Base-by-base conservation (phyloP, 2,113 vertebrate species). In the Podarcis muralis region DNA sequence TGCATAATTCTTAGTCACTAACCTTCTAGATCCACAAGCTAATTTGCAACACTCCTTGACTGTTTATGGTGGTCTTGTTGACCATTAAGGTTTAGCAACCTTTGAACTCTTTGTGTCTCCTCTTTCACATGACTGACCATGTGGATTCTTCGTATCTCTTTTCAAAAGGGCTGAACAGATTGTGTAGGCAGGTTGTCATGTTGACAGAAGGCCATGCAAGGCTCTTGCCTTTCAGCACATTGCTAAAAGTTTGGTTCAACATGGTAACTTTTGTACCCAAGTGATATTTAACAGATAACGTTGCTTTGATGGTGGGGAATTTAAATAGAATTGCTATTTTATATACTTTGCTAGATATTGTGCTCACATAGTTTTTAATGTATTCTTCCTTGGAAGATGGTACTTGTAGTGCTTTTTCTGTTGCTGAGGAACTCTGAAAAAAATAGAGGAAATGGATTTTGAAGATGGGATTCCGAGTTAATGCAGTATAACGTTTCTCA, bases 21-120 rank as follows among this genome's bases (percentile, higher is more conserved):
- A 37, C 8, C 23, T 75, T 87, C 78, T 16, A 13, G 23, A 7
- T 66, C 43, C n/a, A 68, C 20, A 37, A 43, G 13, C 4, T 76
- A 88, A 57, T 91, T 85, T 72, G 65, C 22, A 87, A 68, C 89
- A 85, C 84, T 86, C 92, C 7, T 72, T 91, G 30, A n/a, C 75
- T 90, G 35, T 59, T 25, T 62, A 53, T 77, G 66, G 16, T 62
- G 13, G 69, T 0, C 22, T 81, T 91, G 75, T 90, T 94, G 92
- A 68, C 3, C n/a, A 91, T 92, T 77, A 37, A 89, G 35, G 2
- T 84, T 72, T 91, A 78, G 13, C 32, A 77, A 32, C 5, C 27
- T 85, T 92, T 88, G 85, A 93, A 90, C 48, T 85, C 59, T 84
- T 74, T 74, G 9, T 81, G 37, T 95, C 90, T 86, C 27, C 48